Conservation (phyloP, 2,113 vertebrate species). For the Amphilophus citrinellus region DNA sequence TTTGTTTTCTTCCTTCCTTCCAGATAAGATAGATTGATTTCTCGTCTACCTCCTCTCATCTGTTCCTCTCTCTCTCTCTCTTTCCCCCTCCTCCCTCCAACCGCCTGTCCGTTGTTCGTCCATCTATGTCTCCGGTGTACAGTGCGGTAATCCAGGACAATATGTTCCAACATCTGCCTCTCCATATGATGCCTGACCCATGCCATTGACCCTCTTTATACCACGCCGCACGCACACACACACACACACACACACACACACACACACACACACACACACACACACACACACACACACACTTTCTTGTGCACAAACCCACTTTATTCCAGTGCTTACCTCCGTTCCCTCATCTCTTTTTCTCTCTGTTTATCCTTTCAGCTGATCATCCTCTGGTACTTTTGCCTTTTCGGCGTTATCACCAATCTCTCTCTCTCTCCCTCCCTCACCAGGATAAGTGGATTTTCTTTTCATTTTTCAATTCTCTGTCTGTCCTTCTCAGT, state of each 20-base stretch:
- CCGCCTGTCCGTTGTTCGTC: slow-evolving; percentile 60
- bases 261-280: slow-evolving; percentile 36
- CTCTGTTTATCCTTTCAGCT: slow-evolving; percentile 56
- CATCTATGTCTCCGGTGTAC: slow-evolving; percentile 79
- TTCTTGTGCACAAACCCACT: slow-evolving; percentile 38
- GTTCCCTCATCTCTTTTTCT: neutral
- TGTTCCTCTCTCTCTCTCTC: slow-evolving; percentile 43
- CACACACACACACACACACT: slow-evolving; percentile 38
- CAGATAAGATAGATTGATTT: slow-evolving; percentile 72
- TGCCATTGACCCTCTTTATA: slow-evolving; percentile 89
- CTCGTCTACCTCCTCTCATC: slow-evolving; percentile 58
- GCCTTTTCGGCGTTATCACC: slow-evolving; percentile 42
- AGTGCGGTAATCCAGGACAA: slow-evolving; percentile 86
- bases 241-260: slow-evolving; percentile 34
- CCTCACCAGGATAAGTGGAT: slow-evolving; percentile 46
- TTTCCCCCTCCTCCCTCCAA: slow-evolving; percentile 7
- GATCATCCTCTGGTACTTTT: slow-evolving; percentile 56
- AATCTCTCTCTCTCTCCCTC: slow-evolving; percentile 7
- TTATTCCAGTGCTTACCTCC: slow-evolving; percentile 42
- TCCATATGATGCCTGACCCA: slow-evolving; percentile 89
- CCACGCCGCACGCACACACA: slow-evolving; percentile 38
- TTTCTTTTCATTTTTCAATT: slow-evolving; percentile 31
- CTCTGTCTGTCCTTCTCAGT: slow-evolving; percentile 44
- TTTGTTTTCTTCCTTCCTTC: slow-evolving; percentile 25
- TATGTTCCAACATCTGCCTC: slow-evolving; percentile 97